phyloP scores from a whole-genome alignment of 2,888 invertebrate species.

The Dryobotodes eremita region DNA sequence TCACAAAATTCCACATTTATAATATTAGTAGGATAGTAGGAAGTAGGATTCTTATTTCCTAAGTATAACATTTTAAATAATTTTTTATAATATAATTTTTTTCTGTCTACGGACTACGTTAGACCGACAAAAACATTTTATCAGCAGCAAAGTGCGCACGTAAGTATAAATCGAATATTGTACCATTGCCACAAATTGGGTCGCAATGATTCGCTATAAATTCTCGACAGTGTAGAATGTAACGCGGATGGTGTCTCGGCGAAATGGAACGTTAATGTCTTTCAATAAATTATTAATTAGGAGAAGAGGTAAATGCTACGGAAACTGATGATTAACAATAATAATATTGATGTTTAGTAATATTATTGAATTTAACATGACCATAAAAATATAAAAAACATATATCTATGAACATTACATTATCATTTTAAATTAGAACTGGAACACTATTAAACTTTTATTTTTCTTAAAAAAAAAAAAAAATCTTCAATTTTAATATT shows the following conservation, averaged over 20 bases:
- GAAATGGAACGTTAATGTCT: slow-evolving; percentile 3
- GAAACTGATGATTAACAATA: neutral
- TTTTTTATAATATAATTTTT: no score
- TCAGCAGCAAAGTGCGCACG: neutral
- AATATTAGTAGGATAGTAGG: no score
- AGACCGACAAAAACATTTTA: neutral
- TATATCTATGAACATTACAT: no score
- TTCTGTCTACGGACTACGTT: no score
- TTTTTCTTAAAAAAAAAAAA: neutral
- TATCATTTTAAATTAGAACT: neutral
- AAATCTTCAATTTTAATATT: neutral
- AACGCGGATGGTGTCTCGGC: neutral
- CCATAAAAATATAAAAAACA: no score
- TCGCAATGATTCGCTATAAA: slow-evolving; percentile 47
- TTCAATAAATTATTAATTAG: neutral
- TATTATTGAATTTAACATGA: neutral
- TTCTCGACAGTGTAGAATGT: slow-evolving; percentile 14
- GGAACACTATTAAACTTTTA: rapidly evolving
- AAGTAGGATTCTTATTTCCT: no score
- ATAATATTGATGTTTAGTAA: neutral
- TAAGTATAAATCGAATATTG: slow-evolving; percentile 31
- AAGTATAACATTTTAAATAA: no score
- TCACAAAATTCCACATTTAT: no score
- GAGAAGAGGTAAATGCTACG: neutral
- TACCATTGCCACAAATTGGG: slow-evolving; percentile 33